Conservation (phyloP, 1,140 invertebrate species). For the Littorina saxatilis region DNA sequence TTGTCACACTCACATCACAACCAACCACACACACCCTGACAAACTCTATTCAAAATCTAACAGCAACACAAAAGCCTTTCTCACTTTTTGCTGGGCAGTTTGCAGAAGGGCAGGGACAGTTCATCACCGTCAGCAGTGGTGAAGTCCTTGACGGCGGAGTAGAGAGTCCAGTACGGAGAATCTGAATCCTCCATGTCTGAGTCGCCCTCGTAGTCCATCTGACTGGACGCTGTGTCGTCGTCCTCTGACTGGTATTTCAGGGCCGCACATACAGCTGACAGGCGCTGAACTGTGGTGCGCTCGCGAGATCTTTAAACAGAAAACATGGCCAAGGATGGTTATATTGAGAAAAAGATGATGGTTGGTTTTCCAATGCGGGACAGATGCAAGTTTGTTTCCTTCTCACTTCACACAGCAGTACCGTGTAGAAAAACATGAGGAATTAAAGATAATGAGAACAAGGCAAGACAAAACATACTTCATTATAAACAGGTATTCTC, state of each 20-base stretch:
- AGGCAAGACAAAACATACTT: too few relatives aligned
- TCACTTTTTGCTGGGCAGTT: slow-evolving; percentile 89
- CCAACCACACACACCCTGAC: too few relatives aligned
- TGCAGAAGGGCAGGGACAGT: slow-evolving; percentile 93
- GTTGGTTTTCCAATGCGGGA: too few relatives aligned
- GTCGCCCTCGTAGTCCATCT: slow-evolving; percentile 63
- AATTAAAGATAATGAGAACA: background rate
- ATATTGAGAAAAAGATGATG: too few relatives aligned
- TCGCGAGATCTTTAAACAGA: slow-evolving; percentile 37
- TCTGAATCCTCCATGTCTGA: slow-evolving; percentile 63
- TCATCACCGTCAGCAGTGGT: slow-evolving; percentile 81
- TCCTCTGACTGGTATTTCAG: slow-evolving; percentile 80
- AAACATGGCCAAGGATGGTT: too few relatives aligned
- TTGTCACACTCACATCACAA: too few relatives aligned
- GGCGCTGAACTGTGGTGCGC: slow-evolving; percentile 67
- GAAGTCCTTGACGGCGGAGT: slow-evolving; percentile 85
- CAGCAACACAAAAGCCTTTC: too few relatives aligned
- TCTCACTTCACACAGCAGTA: too few relatives aligned
- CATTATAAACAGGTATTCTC: too few relatives aligned
- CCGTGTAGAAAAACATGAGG: too few relatives aligned
- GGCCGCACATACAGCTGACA: slow-evolving; percentile 80
- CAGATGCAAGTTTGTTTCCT: too few relatives aligned
- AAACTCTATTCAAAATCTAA: too few relatives aligned
- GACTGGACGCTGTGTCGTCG: slow-evolving; percentile 56
- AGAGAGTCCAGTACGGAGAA: slow-evolving; percentile 82